phyloP scores from a whole-genome alignment of 2,113 vertebrate genomes.

The Baryphthengus martii region DNA sequence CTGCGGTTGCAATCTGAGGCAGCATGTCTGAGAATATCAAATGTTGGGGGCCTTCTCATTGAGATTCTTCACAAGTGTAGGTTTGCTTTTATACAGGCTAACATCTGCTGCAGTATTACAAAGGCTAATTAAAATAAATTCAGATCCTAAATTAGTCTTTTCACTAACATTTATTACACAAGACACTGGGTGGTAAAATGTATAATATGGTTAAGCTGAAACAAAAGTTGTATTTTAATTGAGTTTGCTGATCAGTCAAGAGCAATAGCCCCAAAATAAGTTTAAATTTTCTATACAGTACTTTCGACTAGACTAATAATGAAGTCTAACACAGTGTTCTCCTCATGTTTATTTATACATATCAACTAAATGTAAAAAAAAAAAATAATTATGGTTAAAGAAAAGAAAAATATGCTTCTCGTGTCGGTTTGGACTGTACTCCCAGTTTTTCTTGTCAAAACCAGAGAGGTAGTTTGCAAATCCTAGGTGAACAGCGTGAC shows the following conservation, averaged over 20 bases:
- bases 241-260: not conserved
- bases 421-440: not conserved
- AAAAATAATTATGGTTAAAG: not conserved
- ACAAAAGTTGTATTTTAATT: constrained; percentile 53
- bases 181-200: constrained; percentile 60
- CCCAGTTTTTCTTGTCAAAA: not conserved
- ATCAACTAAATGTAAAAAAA: not conserved
- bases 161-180: constrained; percentile 70
- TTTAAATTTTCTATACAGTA: not conserved
- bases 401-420: not conserved
- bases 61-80: constrained; percentile 67
- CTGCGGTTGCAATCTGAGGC: not conserved
- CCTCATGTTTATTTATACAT: not conserved
- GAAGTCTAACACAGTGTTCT: not conserved
- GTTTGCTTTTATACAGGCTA: constrained; percentile 61
- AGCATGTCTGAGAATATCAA: constrained; percentile 25
- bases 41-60: constrained; percentile 54
- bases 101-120: constrained; percentile 71
- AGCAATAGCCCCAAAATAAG: not conserved
- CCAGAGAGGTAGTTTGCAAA: constrained; percentile 9
- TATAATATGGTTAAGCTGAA: constrained; percentile 55
- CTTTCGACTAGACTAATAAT: not conserved
- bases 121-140: constrained; percentile 79
- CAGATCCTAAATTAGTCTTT: constrained; percentile 74
- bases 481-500: not conserved